These are phyloP conservation scores for Strigamia crassipes DNA, from an alignment of 2,888 invertebrate species.

Conservation along the genomic window DNA sequence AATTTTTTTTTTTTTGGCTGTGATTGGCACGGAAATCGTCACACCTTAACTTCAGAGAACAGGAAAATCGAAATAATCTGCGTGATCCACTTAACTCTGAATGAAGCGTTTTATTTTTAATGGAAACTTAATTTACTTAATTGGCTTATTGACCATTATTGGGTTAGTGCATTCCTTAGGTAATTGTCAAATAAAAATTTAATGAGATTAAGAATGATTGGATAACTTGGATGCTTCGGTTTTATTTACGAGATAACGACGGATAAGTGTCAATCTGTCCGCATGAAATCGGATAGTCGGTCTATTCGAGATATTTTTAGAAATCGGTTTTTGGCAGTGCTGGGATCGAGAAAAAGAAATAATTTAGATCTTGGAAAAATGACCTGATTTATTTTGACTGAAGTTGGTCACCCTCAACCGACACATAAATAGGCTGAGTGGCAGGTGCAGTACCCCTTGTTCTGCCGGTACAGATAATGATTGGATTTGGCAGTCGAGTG, in stretches of 20 bases:
- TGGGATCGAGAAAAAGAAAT: not conserved
- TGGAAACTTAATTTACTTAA: not conserved
- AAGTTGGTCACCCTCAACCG: constrained; percentile 28
- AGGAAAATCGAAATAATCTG: too few species aligned
- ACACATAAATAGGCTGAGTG: constrained; percentile 8
- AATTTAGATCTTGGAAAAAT: not conserved
- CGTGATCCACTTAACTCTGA: too few species aligned
- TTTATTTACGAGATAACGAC: not conserved
- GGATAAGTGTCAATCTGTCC: not conserved
- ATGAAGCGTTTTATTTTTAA: not conserved
- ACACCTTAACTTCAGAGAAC: too few species aligned
- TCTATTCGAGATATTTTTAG: not conserved
- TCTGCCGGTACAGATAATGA: not conserved
- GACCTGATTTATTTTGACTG: constrained; percentile 22
- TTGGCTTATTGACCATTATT: not conserved
- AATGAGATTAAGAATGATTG: not conserved
- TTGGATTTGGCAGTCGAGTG: constrained; percentile 32
- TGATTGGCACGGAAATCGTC: too few species aligned
- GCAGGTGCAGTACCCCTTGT: constrained; percentile 6
- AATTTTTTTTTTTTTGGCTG: not conserved
- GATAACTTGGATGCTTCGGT: not conserved
- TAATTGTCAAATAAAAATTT: not conserved
- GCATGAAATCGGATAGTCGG: constrained; percentile 14
- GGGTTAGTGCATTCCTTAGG: not conserved
- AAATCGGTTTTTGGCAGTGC: not conserved